A percentile compares a stretch with the other conserved stretches of the same genome.
phyloP scores from a whole-genome alignment of 2,797 vertebrate species.

The Helarctos malayanus region DNA sequence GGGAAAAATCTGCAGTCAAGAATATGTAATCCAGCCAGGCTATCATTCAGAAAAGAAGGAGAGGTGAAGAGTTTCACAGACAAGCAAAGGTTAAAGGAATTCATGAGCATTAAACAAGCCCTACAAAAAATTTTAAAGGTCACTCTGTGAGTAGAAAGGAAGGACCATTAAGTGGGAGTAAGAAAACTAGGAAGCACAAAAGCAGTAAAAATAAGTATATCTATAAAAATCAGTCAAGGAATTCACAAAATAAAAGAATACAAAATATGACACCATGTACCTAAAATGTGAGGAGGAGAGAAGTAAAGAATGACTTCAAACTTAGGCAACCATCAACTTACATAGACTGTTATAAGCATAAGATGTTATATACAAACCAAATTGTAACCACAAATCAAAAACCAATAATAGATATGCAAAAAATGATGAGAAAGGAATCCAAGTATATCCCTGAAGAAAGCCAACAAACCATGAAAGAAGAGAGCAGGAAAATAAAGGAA shows the following conservation, averaged over 20 bases:
- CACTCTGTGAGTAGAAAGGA: neutral
- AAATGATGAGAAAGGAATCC: neutral
- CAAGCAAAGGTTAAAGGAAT: neutral
- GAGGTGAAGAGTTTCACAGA: neutral
- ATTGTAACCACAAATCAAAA: neutral
- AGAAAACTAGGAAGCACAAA: neutral
- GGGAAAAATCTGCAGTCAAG: neutral
- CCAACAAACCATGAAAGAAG: neutral
- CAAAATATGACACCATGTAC: neutral
- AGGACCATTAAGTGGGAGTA: neutral
- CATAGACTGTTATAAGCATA: neutral
- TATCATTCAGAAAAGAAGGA: neutral
- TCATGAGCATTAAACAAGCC: neutral
- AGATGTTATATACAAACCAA: neutral
- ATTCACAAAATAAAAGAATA: neutral
- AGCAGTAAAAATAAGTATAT: neutral
- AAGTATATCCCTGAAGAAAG: neutral
- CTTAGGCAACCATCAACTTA: neutral
- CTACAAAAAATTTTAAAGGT: neutral
- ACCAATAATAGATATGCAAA: neutral
- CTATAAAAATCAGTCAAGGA: neutral
- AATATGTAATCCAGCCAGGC: neutral
- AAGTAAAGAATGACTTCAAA: neutral
- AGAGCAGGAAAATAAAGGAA: neutral
- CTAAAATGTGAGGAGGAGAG: neutral